Percentiles rank a stretch among this genome's conserved stretches.
phyloP scores from a whole-genome alignment of 2,113 vertebrate species.

The Aleadryas rufinucha region DNA sequence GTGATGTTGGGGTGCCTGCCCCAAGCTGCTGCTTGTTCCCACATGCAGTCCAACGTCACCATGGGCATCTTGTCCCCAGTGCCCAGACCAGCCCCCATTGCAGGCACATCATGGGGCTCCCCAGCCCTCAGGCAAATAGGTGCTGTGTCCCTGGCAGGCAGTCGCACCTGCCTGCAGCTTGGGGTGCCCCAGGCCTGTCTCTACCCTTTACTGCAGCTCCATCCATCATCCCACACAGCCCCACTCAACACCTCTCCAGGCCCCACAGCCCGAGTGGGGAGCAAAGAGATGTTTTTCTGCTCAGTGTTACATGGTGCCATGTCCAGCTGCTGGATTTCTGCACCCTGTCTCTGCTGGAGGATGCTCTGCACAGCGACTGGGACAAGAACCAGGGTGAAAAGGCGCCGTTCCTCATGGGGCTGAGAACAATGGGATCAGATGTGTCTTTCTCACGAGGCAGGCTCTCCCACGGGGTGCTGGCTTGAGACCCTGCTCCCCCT shows the following conservation, averaged over 20 bases:
- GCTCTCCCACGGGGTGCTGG: background rate
- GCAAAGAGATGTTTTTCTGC: background rate
- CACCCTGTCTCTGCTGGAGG: background rate
- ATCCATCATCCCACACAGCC: background rate
- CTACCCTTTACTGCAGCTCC: background rate
- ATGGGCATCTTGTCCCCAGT: background rate
- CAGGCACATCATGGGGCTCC: accelerated
- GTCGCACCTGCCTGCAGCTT: background rate
- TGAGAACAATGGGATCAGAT: background rate
- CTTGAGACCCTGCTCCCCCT: background rate
- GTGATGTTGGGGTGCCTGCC: background rate
- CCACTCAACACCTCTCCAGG: accelerated
- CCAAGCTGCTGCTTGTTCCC: background rate
- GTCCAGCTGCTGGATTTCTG: background rate
- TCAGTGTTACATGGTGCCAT: accelerated
- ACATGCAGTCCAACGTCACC: background rate
- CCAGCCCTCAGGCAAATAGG: background rate
- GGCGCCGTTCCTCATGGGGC: background rate
- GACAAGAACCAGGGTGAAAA: background rate
- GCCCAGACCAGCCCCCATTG: background rate
- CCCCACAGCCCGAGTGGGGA: background rate
- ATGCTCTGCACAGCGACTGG: background rate
- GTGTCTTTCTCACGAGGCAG: background rate
- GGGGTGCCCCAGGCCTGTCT: background rate
- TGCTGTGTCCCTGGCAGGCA: background rate